Evolutionary conservation across 1,140 invertebrate genomes (phyloP).

Genomic region (Drosophila kanapiae): DNA sequence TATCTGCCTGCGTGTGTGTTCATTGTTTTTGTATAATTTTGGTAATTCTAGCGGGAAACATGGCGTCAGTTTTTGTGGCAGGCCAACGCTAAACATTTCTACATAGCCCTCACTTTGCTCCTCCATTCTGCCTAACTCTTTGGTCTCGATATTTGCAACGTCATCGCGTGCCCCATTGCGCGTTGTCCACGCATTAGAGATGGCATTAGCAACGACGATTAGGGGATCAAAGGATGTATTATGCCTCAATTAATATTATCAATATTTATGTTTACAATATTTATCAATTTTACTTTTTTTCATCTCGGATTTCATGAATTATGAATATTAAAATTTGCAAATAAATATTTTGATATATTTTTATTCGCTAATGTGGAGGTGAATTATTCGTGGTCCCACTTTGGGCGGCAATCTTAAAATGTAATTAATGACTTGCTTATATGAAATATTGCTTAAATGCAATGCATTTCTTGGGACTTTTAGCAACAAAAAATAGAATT

Average conservation of each 20-base stretch:
- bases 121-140: not conserved
- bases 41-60: constrained; percentile 75
- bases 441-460: not conserved
- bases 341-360: not conserved
- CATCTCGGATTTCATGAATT: no score
- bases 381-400: no score
- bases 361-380: no score
- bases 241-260: no score
- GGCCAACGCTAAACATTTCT: constrained; percentile 6
- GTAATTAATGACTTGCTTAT: not conserved
- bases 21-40: constrained; percentile 44
- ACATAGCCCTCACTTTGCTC: not conserved
- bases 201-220: constrained; percentile 6
- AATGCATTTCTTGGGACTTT: not conserved
- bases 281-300: no score
- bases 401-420: not conserved
- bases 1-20: constrained; percentile 33
- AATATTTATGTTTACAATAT: no score
- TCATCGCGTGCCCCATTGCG: constrained; percentile 35
- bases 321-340: no score
- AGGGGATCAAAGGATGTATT: not conserved
- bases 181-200: constrained; percentile 21
- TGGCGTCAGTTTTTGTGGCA: constrained; percentile 60
- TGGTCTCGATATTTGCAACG: constrained; percentile 44
- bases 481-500: not conserved